Percentiles rank a stretch among this genome's conserved stretches.
These are phyloP conservation scores for Hephaestus fuliginosus DNA, from an alignment of 2,797 vertebrate species.

Conservation along the genomic window DNA sequence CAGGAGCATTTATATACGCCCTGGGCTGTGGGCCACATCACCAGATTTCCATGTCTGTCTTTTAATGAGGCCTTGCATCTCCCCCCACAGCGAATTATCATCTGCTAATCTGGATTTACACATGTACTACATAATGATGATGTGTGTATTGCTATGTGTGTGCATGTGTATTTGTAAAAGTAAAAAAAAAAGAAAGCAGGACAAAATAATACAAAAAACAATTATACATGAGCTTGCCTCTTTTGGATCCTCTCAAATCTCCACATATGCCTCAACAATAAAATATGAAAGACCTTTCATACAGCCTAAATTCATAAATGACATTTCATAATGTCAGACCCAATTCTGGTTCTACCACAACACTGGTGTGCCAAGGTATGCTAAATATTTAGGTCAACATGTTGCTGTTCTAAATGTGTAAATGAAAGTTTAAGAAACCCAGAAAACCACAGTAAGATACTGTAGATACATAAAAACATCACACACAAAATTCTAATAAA, in stretches of 20 bases:
- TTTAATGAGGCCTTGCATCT: constrained; percentile 72
- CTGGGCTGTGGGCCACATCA: constrained; percentile 67
- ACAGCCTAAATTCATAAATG: constrained; percentile 44
- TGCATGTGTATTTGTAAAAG: neutral
- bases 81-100: constrained; percentile 68
- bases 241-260: constrained; percentile 63
- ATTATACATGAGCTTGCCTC: constrained; percentile 36
- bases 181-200: too few relatives aligned
- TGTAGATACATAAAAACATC: constrained; percentile 25
- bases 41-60: constrained; percentile 67
- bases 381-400: constrained; percentile 70
- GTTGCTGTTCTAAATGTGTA: constrained; percentile 54
- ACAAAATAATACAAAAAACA: too few relatives aligned
- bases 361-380: constrained; percentile 34
- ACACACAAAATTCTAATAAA: constrained; percentile 29
- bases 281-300: constrained; percentile 27
- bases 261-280: constrained; percentile 44
- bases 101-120: constrained; percentile 81
- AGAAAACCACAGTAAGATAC: neutral
- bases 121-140: constrained; percentile 54
- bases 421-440: constrained; percentile 7
- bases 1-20: constrained; percentile 14
- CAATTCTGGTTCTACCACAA: constrained; percentile 35
- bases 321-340: constrained; percentile 31
- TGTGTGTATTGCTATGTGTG: constrained; percentile 9